phyloP scores from a whole-genome alignment of 2,797 vertebrate genomes.

The Halcyon badia region DNA sequence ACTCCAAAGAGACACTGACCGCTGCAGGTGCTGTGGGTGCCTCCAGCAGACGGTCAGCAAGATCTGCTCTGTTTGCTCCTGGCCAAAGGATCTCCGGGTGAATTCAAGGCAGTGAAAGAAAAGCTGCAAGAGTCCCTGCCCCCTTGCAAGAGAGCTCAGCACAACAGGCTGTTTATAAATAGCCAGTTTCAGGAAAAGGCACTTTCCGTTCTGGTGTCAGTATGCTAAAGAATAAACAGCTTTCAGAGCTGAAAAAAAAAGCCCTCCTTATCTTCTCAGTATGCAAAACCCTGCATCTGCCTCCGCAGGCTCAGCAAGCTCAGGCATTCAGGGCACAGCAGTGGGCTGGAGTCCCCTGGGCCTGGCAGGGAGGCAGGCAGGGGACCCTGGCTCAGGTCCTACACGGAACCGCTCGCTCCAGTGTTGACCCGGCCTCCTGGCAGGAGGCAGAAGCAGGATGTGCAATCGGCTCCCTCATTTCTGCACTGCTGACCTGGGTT shows the following conservation, averaged over 20 bases:
- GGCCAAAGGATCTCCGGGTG: not conserved
- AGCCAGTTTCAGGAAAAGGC: conserved; percentile 72
- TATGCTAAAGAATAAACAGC: conserved; percentile 43
- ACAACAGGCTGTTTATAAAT: conserved; percentile 63
- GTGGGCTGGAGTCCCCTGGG: not conserved
- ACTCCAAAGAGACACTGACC: not conserved
- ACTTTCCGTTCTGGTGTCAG: conserved; percentile 67
- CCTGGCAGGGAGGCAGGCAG: not conserved
- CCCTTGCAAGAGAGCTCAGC: not conserved
- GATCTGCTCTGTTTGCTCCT: not conserved
- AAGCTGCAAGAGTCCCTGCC: conserved; percentile 12
- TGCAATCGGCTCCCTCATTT: not conserved
- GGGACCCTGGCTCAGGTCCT: not conserved
- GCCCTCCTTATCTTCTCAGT: not conserved
- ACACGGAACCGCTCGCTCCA: not conserved
- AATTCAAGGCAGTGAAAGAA: conserved; percentile 19
- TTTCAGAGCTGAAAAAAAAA: conserved; percentile 4
- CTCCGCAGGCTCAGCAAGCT: not conserved
- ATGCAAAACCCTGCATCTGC: not conserved
- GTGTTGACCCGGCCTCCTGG: not conserved
- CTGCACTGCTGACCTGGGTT: not conserved
- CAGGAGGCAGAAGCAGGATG: not conserved
- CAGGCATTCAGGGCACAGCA: not conserved
- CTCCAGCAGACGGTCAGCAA: conserved; percentile 13
- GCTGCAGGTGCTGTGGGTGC: not conserved